A percentile compares a stretch with the other conserved stretches of the same genome.
phyloP scores from a whole-genome alignment of 2,113 vertebrate species.

The Hippocampus zosterae region DNA sequence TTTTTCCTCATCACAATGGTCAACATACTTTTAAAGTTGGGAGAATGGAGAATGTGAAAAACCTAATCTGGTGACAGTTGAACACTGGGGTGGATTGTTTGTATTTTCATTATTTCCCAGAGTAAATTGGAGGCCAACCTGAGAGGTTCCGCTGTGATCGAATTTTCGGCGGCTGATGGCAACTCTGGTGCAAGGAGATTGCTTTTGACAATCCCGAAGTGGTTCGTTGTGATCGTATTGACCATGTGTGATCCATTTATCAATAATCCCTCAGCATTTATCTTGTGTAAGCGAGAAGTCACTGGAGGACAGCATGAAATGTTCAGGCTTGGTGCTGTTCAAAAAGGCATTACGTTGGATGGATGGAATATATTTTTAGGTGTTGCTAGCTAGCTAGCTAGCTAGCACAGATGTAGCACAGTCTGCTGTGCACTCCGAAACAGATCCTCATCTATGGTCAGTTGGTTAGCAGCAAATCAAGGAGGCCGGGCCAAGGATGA shows the following conservation, averaged over 20 bases:
- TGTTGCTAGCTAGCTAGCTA: not conserved
- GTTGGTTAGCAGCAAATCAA: conserved; percentile 20
- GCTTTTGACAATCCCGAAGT: not conserved
- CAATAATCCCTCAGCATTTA: not conserved
- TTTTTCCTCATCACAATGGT: too few relatives aligned
- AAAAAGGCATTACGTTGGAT: not conserved
- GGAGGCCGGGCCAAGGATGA: conserved; percentile 18
- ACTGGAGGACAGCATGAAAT: conserved; percentile 29
- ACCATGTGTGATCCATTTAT: not conserved
- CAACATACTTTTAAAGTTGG: too few relatives aligned
- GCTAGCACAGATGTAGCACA: not conserved
- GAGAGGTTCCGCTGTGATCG: not conserved
- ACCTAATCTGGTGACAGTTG: too few relatives aligned
- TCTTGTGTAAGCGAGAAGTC: not conserved
- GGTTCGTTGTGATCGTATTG: not conserved
- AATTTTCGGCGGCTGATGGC: too few relatives aligned
- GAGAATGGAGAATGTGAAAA: too few relatives aligned
- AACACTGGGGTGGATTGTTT: too few relatives aligned
- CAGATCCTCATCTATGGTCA: not conserved
- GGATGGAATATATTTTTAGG: too few relatives aligned
- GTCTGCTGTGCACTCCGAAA: not conserved
- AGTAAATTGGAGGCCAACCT: too few relatives aligned
- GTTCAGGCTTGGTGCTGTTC: conserved; percentile 14
- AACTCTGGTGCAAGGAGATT: not conserved
- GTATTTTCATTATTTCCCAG: too few relatives aligned